These are phyloP conservation scores for Crocidura indochinensis DNA, from an alignment of 2,797 vertebrate genomes.

Conservation along the genomic window DNA sequence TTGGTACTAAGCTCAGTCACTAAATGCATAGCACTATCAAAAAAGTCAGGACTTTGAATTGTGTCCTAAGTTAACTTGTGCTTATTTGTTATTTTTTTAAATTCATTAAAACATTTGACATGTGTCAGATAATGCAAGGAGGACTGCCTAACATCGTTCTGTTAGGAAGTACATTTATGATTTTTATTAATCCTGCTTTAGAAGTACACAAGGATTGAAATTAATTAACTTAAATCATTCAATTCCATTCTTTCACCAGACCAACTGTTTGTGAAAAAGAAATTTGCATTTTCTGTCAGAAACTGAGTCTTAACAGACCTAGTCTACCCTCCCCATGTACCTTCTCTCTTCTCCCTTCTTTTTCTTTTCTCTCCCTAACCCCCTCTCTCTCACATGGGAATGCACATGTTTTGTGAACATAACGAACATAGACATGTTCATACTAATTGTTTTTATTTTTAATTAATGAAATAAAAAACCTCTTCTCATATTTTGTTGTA, in stretches of 20 bases:
- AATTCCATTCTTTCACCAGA: too few relatives aligned
- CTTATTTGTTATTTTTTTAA: background rate
- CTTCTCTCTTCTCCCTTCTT: background rate
- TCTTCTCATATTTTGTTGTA: background rate
- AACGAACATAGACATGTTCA: background rate
- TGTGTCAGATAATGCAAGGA: background rate
- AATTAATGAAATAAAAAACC: constrained; percentile 69
- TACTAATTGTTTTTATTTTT: constrained; percentile 76
- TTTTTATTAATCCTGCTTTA: too few relatives aligned
- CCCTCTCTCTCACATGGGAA: background rate
- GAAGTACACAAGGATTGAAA: too few relatives aligned
- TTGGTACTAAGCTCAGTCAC: background rate
- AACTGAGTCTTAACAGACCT: too few relatives aligned
- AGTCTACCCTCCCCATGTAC: background rate
- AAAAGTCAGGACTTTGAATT: constrained; percentile 42
- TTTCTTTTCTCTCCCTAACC: background rate
- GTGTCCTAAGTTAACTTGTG: background rate
- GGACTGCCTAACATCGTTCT: too few relatives aligned
- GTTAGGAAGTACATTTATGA: too few relatives aligned
- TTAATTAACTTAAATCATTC: too few relatives aligned
- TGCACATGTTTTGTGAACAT: background rate
- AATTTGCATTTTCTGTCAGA: too few relatives aligned
- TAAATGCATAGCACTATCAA: background rate
- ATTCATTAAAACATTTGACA: constrained; percentile 27
- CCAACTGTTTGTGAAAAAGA: too few relatives aligned